Evolutionary conservation across 2,888 invertebrate species (phyloP).

Genomic region (Lepidochrysops patricia): DNA sequence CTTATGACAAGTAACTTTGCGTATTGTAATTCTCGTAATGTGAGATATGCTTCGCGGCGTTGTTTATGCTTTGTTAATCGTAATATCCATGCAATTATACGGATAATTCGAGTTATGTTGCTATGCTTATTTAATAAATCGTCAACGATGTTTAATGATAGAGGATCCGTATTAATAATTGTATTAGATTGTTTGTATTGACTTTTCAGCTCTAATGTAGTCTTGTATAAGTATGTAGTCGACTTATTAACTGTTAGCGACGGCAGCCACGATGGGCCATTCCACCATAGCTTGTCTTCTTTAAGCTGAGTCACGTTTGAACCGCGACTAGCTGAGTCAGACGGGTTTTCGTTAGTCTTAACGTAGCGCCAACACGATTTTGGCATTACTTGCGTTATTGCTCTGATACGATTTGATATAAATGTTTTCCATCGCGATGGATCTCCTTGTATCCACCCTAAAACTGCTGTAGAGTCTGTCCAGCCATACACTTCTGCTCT

Average conservation of each 20-base stretch:
- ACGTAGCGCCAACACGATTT: neutral
- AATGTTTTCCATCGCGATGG: neutral
- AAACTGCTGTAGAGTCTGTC: neutral
- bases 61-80: neutral
- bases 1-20: neutral
- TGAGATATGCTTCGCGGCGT: neutral
- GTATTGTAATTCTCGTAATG: neutral
- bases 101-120: neutral
- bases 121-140: neutral
- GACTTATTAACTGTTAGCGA: neutral
- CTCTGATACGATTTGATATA: neutral
- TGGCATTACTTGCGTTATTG: neutral
- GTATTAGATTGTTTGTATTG: neutral
- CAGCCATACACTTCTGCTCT: neutral
- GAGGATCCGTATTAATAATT: neutral
- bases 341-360: neutral
- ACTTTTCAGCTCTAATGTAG: neutral
- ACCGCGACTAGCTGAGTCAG: neutral
- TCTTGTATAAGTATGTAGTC: neutral
- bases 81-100: neutral
- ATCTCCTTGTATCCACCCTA: neutral
- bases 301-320: neutral
- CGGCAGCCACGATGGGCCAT: neutral
- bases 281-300: neutral
- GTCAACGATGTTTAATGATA: neutral